Conservation (phyloP, 2,888 invertebrate species). For the Melanostoma scalare region DNA sequence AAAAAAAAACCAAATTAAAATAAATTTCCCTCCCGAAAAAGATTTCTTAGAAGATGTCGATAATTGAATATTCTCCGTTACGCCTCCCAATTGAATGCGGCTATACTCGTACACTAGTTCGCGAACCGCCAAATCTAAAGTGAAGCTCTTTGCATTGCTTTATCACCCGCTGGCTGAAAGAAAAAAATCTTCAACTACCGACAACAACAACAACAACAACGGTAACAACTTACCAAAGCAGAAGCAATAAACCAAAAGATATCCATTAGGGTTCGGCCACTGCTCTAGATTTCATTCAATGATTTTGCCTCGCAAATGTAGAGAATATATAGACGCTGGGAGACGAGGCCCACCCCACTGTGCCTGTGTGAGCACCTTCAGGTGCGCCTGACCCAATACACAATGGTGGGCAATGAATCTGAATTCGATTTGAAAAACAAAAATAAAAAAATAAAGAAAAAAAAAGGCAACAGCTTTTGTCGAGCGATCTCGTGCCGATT, state of each 20-base stretch:
- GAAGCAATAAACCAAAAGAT: conserved; percentile 71
- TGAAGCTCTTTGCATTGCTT: conserved; percentile 32
- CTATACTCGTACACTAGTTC: conserved; percentile 30
- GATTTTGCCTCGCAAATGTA: conserved; percentile 55
- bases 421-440: conserved; percentile 8
- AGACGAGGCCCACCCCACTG: conserved; percentile 25
- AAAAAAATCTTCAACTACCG: conserved; percentile 30
- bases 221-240: conserved; percentile 22
- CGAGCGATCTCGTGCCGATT: conserved; percentile 72
- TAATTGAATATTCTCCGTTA: conserved; percentile 69
- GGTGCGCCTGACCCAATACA: conserved; percentile 38
- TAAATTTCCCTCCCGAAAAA: conserved; percentile 30
- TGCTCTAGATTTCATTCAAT: conserved; percentile 70
- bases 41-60: conserved; percentile 64
- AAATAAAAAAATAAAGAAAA: conserved; percentile 11
- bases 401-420: conserved; percentile 10
- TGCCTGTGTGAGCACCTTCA: conserved; percentile 18
- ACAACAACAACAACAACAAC: conserved; percentile 17
- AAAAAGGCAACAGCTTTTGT: conserved; percentile 58
- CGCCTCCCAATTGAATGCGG: conserved; percentile 38
- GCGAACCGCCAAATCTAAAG: not conserved
- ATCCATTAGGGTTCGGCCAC: conserved; percentile 69
- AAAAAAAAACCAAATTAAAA: conserved; percentile 43
- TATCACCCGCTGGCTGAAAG: conserved; percentile 50
- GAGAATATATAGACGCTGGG: conserved; percentile 6